Evolutionary conservation across 1,140 invertebrate species (phyloP).

Genomic region (Temnothorax curvispinosus): DNA sequence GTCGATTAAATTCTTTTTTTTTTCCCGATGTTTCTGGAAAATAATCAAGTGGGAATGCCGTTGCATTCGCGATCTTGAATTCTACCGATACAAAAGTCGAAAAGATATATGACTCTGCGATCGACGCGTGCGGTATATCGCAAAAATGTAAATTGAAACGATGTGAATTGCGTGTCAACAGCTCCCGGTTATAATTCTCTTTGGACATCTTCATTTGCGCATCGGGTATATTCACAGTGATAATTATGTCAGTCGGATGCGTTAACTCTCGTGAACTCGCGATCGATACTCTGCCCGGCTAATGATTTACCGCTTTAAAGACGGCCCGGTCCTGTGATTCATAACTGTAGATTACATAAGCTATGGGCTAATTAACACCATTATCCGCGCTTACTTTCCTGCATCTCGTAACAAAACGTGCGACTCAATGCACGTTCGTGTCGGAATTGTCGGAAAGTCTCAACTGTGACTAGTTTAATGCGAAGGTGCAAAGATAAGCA

Average conservation of each 20-base stretch:
- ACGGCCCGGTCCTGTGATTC: not conserved
- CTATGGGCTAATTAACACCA: constrained; percentile 24
- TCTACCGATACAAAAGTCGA: constrained; percentile 29
- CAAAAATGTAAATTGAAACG: constrained; percentile 70
- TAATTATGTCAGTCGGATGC: constrained; percentile 63
- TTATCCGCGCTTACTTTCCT: constrained; percentile 48
- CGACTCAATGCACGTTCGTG: not conserved
- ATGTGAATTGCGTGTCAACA: constrained; percentile 51
- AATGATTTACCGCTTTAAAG: constrained; percentile 49
- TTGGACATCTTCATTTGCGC: constrained; percentile 66
- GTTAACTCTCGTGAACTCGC: constrained; percentile 14
- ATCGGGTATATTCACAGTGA: constrained; percentile 41
- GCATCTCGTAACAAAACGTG: constrained; percentile 20
- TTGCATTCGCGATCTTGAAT: constrained; percentile 23
- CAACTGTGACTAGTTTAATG: not conserved
- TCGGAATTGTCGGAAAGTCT: not conserved
- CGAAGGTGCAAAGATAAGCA: not conserved
- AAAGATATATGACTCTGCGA: constrained; percentile 46
- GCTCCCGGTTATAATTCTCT: constrained; percentile 59
- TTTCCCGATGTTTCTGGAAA: constrained; percentile 28
- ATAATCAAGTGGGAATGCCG: too few relatives aligned
- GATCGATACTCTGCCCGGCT: constrained; percentile 42
- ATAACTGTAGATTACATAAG: constrained; percentile 38
- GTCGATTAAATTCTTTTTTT: constrained; percentile 43
- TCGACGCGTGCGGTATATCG: constrained; percentile 14